Conservation (phyloP, 2,797 vertebrate genomes). For the Rhinogobio ventralis region DNA sequence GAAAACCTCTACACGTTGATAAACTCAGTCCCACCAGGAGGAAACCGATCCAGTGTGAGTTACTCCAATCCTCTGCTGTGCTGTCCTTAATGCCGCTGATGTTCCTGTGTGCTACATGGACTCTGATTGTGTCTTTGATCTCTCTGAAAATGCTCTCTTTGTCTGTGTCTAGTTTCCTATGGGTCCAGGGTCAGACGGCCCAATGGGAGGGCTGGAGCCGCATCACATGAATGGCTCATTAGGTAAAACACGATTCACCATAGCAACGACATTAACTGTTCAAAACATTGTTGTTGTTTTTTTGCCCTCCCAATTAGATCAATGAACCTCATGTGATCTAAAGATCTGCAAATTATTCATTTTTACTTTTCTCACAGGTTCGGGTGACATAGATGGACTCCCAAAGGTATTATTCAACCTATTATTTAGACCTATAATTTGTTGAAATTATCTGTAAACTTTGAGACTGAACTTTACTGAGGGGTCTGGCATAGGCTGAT, state of each 20-base stretch:
- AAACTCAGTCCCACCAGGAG: slow-evolving; percentile 90
- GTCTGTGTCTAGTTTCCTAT: slow-evolving; percentile 86
- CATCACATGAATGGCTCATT: slow-evolving; percentile 96
- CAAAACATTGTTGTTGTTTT: neutral
- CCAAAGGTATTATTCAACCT: slow-evolving; percentile 87
- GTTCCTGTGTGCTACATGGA: neutral
- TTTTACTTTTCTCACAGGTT: slow-evolving; percentile 77
- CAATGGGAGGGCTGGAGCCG: slow-evolving; percentile 97
- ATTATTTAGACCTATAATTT: neutral
- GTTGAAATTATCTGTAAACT: neutral
- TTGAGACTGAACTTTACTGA: neutral
- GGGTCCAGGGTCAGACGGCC: slow-evolving; percentile 95
- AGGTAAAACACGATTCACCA: slow-evolving; percentile 75
- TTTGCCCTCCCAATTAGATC: neutral
- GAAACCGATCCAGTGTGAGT: slow-evolving; percentile 96
- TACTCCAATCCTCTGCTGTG: no score
- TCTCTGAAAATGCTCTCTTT: slow-evolving; percentile 3
- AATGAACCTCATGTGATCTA: slow-evolving; percentile 13
- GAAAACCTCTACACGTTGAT: slow-evolving; percentile 99
- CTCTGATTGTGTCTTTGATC: neutral
- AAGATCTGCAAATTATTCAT: slow-evolving; percentile 2
- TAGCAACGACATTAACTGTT: neutral
- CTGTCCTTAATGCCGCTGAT: neutral
- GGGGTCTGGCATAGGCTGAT: neutral
- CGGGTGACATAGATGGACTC: slow-evolving; percentile 97